phyloP scores from a whole-genome alignment of 2,888 invertebrate genomes.

The Neoitamus cyanurus region DNA sequence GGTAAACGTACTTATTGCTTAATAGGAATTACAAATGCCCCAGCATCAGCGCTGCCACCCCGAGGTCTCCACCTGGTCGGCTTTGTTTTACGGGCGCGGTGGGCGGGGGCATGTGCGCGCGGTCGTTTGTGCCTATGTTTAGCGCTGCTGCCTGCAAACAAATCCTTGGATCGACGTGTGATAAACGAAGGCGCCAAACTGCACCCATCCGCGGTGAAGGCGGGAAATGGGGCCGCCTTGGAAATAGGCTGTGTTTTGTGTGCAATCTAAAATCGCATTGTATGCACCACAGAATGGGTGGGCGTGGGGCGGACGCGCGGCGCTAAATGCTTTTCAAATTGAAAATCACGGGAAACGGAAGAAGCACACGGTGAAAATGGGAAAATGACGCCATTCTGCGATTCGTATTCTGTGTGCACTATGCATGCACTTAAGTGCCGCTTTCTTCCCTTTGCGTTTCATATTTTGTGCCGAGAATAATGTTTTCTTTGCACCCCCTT shows the following conservation, averaged over 20 bases:
- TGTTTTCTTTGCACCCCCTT: conserved; percentile 5
- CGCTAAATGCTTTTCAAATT: conserved; percentile 37
- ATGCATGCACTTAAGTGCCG: conserved; percentile 44
- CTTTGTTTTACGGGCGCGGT: not conserved
- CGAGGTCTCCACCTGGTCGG: not conserved
- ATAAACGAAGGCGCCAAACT: conserved; percentile 46
- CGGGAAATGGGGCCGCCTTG: conserved; percentile 33
- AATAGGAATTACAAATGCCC: conserved; percentile 36
- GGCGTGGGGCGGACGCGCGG: not conserved
- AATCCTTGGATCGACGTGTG: conserved; percentile 44
- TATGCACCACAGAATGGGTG: not conserved
- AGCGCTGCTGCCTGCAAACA: conserved; percentile 44
- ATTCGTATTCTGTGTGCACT: conserved; percentile 37
- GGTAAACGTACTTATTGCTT: not conserved
- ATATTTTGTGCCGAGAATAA: conserved; percentile 12
- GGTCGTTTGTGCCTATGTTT: not conserved
- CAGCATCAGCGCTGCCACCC: not conserved
- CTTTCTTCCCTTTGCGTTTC: conserved; percentile 34
- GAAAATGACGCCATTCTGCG: conserved; percentile 36
- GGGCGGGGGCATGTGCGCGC: not conserved
- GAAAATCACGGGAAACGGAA: conserved; percentile 42
- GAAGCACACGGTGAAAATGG: conserved; percentile 30
- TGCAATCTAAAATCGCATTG: conserved; percentile 34
- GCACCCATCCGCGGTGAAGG: not conserved
- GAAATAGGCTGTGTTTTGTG: conserved; percentile 26